Conservation (phyloP, 2,888 invertebrate species). For the Oxyteleia sp. region DNA sequence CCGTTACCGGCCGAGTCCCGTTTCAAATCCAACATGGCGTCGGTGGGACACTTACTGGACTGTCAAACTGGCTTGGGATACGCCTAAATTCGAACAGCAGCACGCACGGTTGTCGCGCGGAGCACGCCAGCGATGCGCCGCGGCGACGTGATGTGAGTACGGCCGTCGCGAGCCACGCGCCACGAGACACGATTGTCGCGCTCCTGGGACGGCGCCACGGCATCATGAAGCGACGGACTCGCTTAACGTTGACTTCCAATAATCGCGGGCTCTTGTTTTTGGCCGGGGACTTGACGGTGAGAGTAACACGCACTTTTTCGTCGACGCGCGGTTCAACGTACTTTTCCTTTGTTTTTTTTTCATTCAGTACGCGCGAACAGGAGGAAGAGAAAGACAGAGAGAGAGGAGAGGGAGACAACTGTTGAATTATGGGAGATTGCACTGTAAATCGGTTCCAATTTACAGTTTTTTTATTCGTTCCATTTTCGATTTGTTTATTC, state of each 20-base stretch:
- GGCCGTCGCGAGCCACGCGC: not conserved
- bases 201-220: constrained; percentile 12
- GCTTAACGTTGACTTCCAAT: constrained; percentile 22
- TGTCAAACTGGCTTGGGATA: constrained; percentile 83
- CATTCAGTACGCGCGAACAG: too few species aligned
- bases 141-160: constrained; percentile 28
- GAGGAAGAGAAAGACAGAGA: too few species aligned
- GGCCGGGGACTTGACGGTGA: too few species aligned
- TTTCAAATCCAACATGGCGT: constrained; percentile 81
- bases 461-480: too few species aligned
- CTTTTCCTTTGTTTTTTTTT: too few species aligned
- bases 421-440: too few species aligned
- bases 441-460: too few species aligned
- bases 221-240: constrained; percentile 47
- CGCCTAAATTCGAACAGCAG: constrained; percentile 78
- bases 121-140: not conserved
- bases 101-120: constrained; percentile 42
- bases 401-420: too few species aligned
- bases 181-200: not conserved
- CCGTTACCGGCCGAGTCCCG: not conserved
- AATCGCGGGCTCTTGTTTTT: too few species aligned
- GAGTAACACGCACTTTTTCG: too few species aligned
- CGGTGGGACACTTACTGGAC: constrained; percentile 78
- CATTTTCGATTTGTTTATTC: too few species aligned
- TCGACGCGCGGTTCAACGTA: too few species aligned